A percentile compares a stretch with the other conserved stretches of the same genome.
These are phyloP conservation scores for Hafferia zeledoni DNA, from an alignment of 2,797 vertebrate species.

Conservation along the genomic window DNA sequence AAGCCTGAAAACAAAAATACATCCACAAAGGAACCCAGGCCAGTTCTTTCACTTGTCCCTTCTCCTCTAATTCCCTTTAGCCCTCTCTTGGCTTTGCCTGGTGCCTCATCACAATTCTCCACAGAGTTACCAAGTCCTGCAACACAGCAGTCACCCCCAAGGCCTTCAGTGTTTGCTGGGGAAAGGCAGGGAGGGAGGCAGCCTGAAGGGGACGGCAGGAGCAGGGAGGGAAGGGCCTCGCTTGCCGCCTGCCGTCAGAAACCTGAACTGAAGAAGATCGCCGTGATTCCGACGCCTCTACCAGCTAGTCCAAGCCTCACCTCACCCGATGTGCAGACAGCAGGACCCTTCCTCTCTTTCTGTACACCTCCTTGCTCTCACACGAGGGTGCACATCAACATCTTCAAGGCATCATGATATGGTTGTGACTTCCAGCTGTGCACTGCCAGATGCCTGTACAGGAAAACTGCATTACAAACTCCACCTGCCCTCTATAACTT, in stretches of 20 bases:
- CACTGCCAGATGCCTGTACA: background rate
- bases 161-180: background rate
- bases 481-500: background rate
- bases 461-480: background rate
- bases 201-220: background rate
- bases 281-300: fast-evolving
- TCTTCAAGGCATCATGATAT: fast-evolving
- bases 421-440: background rate
- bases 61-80: background rate
- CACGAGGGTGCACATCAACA: fast-evolving
- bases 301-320: background rate
- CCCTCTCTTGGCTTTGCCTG: background rate
- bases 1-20: background rate
- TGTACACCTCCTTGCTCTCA: background rate
- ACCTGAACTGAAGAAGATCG: background rate
- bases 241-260: slow-evolving; percentile 43
- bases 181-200: background rate
- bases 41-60: background rate
- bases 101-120: background rate
- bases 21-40: fast-evolving
- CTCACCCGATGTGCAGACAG: fast-evolving
- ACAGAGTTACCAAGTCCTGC: background rate
- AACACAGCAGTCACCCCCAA: fast-evolving
- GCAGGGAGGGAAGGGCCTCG: background rate
- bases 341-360: background rate